Percentiles rank a stretch among this genome's conserved stretches.
These are phyloP conservation scores for Anabacerthia variegaticeps DNA, from an alignment of 2,797 vertebrate genomes.

Conservation along the genomic window DNA sequence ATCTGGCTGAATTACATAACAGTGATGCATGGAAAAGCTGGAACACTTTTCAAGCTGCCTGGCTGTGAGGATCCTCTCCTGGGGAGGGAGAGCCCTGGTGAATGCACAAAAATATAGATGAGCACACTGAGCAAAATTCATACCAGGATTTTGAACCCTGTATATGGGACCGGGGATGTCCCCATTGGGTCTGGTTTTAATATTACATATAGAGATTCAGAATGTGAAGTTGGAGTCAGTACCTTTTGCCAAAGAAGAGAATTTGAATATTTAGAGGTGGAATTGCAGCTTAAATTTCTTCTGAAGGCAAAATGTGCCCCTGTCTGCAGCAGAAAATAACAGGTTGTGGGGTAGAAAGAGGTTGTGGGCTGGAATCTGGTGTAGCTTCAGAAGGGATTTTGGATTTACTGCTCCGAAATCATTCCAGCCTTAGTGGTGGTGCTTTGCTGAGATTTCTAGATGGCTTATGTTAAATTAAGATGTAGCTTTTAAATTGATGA, in stretches of 20 bases:
- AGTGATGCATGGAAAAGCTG: not conserved
- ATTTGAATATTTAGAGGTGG: not conserved
- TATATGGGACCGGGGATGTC: not conserved
- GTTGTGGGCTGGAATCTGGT: not conserved
- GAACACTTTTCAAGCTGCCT: not conserved
- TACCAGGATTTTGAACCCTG: not conserved
- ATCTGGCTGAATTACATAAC: not conserved
- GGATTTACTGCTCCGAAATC: not conserved
- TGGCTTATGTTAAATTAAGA: not conserved
- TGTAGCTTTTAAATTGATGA: slow-evolving; percentile 33
- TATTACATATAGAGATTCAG: not conserved
- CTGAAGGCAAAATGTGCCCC: not conserved
- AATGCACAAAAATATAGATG: not conserved
- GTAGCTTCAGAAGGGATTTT: not conserved
- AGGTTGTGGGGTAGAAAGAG: not conserved
- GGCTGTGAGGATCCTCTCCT: not conserved
- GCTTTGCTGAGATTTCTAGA: slow-evolving; percentile 1
- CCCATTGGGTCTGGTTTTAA: not conserved
- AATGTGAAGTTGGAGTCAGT: not conserved
- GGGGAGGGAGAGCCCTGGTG: not conserved
- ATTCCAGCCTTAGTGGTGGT: not conserved
- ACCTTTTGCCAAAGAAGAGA: not conserved
- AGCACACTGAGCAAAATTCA: not conserved
- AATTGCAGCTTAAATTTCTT: not conserved
- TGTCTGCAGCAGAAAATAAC: not conserved